A percentile compares a stretch with the other conserved stretches of the same genome.
Evolutionary conservation across 92 coral and sea anemone genomes (phyloP).

Genomic region (Zoanthus sociatus): DNA sequence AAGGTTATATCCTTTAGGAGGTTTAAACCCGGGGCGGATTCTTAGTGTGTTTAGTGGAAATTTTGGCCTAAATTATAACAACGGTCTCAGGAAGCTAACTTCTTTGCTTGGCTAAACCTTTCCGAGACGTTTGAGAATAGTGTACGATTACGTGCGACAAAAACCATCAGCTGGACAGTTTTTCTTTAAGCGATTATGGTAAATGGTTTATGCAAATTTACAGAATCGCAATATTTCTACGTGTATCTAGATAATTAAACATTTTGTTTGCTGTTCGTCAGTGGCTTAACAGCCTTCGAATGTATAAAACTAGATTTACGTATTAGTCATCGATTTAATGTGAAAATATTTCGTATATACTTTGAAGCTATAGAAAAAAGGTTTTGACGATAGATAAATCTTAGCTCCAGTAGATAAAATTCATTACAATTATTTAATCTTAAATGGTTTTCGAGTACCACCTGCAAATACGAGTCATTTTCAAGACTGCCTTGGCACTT

Average conservation of each 20-base stretch:
- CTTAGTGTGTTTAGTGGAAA: too few species aligned
- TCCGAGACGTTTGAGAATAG: too few species aligned
- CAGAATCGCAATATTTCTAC: not conserved
- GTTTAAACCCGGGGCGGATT: too few species aligned
- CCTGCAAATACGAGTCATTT: slow-evolving; percentile 15
- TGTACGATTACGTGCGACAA: not conserved
- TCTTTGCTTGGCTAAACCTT: too few species aligned
- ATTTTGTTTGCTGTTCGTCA: slow-evolving; percentile 6
- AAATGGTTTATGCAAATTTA: slow-evolving; percentile 1
- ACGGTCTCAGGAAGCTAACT: too few species aligned
- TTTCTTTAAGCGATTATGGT: not conserved
- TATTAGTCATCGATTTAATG: not conserved
- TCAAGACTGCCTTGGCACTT: not conserved
- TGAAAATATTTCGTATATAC: not conserved
- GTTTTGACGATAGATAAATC: not conserved
- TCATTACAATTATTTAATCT: not conserved
- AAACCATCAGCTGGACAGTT: not conserved
- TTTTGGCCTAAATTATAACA: too few species aligned
- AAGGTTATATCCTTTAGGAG: too few species aligned
- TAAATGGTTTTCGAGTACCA: not conserved
- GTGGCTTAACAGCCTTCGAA: not conserved
- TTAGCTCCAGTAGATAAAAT: not conserved
- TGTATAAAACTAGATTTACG: not conserved
- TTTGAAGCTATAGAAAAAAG: not conserved
- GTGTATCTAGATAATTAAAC: slow-evolving; percentile 28